Evolutionary conservation across 2,797 vertebrate species (phyloP).

Genomic region (Denticeps clupeoides): DNA sequence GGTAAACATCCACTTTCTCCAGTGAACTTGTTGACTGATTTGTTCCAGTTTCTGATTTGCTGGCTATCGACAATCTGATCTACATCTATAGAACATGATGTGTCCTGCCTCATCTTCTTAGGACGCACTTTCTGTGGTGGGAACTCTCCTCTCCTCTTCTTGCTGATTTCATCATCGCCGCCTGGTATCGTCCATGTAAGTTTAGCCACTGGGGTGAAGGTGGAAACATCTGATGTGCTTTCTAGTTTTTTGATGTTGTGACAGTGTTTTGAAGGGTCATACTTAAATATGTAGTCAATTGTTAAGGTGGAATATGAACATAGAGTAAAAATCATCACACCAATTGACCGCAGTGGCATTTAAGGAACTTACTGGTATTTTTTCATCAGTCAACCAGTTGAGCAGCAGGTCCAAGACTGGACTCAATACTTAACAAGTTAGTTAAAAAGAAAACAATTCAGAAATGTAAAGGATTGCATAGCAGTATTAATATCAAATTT

Average conservation of each 20-base stretch:
- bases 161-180: constrained; percentile 61
- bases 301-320: constrained; percentile 63
- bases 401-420: too few species aligned
- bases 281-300: constrained; percentile 65
- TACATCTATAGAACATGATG: neutral
- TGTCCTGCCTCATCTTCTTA: constrained; percentile 43
- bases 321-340: neutral
- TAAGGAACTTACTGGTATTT: too few species aligned
- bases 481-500: too few species aligned
- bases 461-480: too few species aligned
- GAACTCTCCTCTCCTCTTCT: constrained; percentile 71
- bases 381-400: too few species aligned
- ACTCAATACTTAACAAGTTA: too few species aligned
- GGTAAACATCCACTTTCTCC: constrained; percentile 8
- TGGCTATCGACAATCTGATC: too few species aligned
- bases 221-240: constrained; percentile 9
- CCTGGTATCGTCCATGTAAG: constrained; percentile 78
- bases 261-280: constrained; percentile 92
- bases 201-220: constrained; percentile 50
- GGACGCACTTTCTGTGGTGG: constrained; percentile 35
- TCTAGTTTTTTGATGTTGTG: constrained; percentile 84
- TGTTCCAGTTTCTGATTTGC: neutral
- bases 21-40: neutral
- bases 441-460: too few species aligned
- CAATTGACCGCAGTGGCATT: too few species aligned